Conservation (phyloP, 2,113 vertebrate genomes). For the Bubalus kerabau region DNA sequence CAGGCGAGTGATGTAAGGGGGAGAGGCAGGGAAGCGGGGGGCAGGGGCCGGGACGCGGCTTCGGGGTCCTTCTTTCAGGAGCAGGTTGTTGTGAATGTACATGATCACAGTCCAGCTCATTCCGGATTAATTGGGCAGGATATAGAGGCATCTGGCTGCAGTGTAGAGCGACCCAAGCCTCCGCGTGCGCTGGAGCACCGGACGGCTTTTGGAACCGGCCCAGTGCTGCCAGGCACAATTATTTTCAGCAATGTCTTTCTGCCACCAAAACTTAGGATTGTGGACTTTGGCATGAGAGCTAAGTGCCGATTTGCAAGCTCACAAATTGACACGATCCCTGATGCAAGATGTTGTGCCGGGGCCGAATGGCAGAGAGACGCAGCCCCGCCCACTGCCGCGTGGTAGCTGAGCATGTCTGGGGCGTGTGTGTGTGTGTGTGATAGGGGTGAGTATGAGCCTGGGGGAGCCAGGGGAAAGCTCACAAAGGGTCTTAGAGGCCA, state of each 20-base stretch:
- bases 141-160: constrained; percentile 76
- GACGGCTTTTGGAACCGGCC: constrained; percentile 71
- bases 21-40: constrained; percentile 46
- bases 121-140: constrained; percentile 79
- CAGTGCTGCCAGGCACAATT: constrained; percentile 82
- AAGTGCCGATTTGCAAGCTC: constrained; percentile 58
- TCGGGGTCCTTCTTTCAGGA: constrained; percentile 11
- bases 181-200: constrained; percentile 68
- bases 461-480: not conserved
- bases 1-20: not conserved
- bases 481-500: not conserved
- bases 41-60: constrained; percentile 25
- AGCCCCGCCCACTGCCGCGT: not conserved
- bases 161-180: constrained; percentile 64
- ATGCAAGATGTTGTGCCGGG: not conserved
- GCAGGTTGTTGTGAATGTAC: constrained; percentile 60
- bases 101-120: constrained; percentile 66
- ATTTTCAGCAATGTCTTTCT: constrained; percentile 83
- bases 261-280: constrained; percentile 75
- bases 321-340: constrained; percentile 43
- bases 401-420: not conserved
- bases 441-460: not conserved
- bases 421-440: not conserved
- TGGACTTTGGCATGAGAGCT: constrained; percentile 73
- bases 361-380: not conserved